phyloP scores from a whole-genome alignment of 2,797 vertebrate genomes.

The Anguilla megastoma region DNA sequence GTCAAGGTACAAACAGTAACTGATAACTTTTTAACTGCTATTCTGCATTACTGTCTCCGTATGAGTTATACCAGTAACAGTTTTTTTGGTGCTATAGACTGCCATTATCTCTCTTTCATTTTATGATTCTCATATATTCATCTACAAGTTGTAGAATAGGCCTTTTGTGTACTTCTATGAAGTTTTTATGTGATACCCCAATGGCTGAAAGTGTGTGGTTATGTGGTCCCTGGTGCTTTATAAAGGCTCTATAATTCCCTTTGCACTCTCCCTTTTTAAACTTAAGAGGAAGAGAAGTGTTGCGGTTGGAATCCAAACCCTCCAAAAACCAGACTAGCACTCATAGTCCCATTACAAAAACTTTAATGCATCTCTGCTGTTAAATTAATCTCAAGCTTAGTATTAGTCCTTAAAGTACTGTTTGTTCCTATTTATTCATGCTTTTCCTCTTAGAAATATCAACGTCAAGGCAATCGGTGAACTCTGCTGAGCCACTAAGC shows the following conservation, averaged over 20 bases:
- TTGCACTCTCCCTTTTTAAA: neutral
- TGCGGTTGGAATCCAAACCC: neutral
- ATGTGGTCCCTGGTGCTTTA: no score
- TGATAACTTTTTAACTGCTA: neutral
- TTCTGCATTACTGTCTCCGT: neutral
- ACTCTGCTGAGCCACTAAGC: neutral
- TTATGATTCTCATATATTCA: neutral
- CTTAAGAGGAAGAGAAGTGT: neutral
- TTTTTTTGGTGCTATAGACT: neutral
- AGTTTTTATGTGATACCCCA: neutral
- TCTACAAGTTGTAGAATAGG: constrained; percentile 5
- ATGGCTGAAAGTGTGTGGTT: neutral
- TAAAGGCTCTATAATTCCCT: neutral
- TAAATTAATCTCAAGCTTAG: neutral
- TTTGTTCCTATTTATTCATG: neutral
- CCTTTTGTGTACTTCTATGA: neutral
- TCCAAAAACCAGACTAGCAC: neutral
- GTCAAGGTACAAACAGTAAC: neutral
- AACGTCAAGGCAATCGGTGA: neutral
- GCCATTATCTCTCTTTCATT: neutral
- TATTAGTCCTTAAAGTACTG: neutral
- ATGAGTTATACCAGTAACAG: neutral
- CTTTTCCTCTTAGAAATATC: neutral
- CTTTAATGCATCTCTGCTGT: neutral
- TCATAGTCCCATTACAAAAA: neutral